Evolutionary conservation across 2,797 vertebrate genomes (phyloP).

Genomic region (Potorous gilbertii): DNA sequence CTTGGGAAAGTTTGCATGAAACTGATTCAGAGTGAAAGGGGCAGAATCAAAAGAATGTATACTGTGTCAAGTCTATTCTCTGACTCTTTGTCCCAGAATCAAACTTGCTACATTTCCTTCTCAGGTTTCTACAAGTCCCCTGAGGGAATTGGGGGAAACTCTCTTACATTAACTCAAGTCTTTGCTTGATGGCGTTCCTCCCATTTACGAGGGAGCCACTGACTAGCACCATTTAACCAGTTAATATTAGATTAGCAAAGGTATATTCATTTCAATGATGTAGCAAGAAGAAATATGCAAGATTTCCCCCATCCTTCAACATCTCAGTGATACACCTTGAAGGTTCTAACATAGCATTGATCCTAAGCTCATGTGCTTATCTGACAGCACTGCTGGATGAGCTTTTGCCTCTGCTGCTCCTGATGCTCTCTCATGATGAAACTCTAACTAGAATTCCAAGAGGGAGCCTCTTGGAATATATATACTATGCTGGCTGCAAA

Average conservation of each 20-base stretch:
- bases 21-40: neutral
- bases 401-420: neutral
- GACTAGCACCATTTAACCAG: neutral
- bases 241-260: neutral
- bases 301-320: neutral
- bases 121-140: neutral
- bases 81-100: neutral
- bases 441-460: neutral
- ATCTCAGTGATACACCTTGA: neutral
- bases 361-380: neutral
- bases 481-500: neutral
- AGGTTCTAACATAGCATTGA: neutral
- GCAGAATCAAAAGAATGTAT: neutral
- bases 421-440: neutral
- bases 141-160: neutral
- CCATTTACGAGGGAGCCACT: neutral
- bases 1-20: neutral
- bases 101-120: neutral
- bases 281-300: neutral
- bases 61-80: neutral
- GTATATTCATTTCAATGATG: neutral
- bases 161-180: neutral
- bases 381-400: neutral
- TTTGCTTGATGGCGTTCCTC: neutral
- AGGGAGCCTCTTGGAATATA: neutral